These are phyloP conservation scores for Lepetodrilus schrolli DNA, from an alignment of 2,888 invertebrate species.

Conservation along the genomic window DNA sequence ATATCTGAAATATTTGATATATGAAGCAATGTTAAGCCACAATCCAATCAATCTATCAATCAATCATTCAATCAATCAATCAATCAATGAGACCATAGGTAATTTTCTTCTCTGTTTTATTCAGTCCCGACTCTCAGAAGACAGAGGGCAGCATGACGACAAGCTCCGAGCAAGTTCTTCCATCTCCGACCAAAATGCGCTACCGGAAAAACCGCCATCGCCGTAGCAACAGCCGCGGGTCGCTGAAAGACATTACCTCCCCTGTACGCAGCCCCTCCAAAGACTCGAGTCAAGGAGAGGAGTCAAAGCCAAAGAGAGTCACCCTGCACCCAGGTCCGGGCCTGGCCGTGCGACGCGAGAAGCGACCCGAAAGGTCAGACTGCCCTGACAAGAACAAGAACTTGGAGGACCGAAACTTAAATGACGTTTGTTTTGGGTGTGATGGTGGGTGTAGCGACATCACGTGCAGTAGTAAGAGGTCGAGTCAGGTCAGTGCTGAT, in stretches of 20 bases:
- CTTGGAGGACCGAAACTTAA: slow-evolving; percentile 60
- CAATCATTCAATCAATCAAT: too few species aligned
- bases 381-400: slow-evolving; percentile 29
- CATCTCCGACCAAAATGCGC: slow-evolving; percentile 67
- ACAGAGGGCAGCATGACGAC: slow-evolving; percentile 60
- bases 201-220: slow-evolving; percentile 73
- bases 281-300: slow-evolving; percentile 63
- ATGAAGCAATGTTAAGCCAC: too few species aligned
- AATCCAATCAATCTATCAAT: too few species aligned
- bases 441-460: slow-evolving; percentile 71
- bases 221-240: slow-evolving; percentile 72
- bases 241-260: slow-evolving; percentile 59
- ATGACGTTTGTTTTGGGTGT: slow-evolving; percentile 74
- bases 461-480: slow-evolving; percentile 66
- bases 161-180: slow-evolving; percentile 64
- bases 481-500: slow-evolving; percentile 61
- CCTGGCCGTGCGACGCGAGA: slow-evolving; percentile 48
- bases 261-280: slow-evolving; percentile 65
- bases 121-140: slow-evolving; percentile 62
- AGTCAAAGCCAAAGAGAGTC: slow-evolving; percentile 34
- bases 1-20: too few species aligned
- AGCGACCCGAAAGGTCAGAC: slow-evolving; percentile 2
- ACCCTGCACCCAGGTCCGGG: slow-evolving; percentile 56
- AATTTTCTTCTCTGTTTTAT: too few species aligned
- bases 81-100: too few species aligned